Conservation (phyloP, 2,888 invertebrate species). For the Brachyptera putata region DNA sequence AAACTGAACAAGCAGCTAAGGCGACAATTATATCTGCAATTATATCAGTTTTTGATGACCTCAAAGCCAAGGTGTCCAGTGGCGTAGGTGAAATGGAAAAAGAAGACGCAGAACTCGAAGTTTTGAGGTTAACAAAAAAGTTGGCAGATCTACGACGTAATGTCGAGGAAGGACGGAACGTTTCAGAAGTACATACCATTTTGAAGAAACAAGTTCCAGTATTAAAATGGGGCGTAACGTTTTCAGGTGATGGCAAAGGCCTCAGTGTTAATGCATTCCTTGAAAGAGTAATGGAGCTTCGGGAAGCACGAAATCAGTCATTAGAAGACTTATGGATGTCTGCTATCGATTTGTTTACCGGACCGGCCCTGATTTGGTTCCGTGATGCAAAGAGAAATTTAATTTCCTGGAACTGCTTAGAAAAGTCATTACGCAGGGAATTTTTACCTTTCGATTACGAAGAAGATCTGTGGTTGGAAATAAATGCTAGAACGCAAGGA, state of each 20-base stretch:
- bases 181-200: too few relatives aligned
- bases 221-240: slow-evolving; percentile 31
- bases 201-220: not conserved
- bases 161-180: too few relatives aligned
- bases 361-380: not conserved
- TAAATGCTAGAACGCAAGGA: not conserved
- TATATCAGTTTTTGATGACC: too few relatives aligned
- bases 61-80: too few relatives aligned
- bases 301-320: not conserved
- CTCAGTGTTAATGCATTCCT: not conserved
- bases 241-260: slow-evolving; percentile 24
- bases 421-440: not conserved
- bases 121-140: too few relatives aligned
- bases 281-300: slow-evolving; percentile 7
- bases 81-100: too few relatives aligned
- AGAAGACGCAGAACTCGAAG: too few relatives aligned
- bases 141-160: too few relatives aligned
- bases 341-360: not conserved
- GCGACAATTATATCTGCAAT: too few relatives aligned
- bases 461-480: not conserved
- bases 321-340: not conserved
- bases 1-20: too few relatives aligned
- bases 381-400: not conserved
- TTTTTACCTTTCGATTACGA: not conserved
- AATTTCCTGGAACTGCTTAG: not conserved